Evolutionary conservation across 2,888 invertebrate species (phyloP), one percentile per base, ranked within the genome.

Genomic region (Neoitamus cyanurus): DNA sequence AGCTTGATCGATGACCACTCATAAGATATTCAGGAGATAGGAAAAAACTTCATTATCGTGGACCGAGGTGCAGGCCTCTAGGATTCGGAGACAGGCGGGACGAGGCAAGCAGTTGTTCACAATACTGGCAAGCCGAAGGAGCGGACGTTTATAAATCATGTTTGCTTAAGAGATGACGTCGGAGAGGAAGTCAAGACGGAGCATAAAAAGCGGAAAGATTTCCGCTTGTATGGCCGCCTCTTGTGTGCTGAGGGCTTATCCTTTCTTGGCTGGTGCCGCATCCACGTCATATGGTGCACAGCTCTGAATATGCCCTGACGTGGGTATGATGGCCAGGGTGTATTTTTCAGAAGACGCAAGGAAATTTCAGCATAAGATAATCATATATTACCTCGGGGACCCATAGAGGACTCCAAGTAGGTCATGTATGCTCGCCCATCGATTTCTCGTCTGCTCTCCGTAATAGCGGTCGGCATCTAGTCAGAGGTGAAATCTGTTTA

Each of bases 111-210:
- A n/a, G n/a, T 37, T 37, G 1, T 37, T 7, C 37, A 37, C 37
- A 20, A 25, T 20, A 25, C 25, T 58, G 9, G 25, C 25, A 20
- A 58, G 25, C 25, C 9, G 7, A 25, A 25, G 42, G 58, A 58
- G 9, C 25, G 58, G 58, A 58, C 58, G 34, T 34, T 31, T 34
- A 72, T 72, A 72, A 72, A 72, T 72, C 72, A 72, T 72, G 72
- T 72, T 72, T 72, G 31, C 72, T 72, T 34, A 72, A 72, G 72
- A 72, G 72, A 72, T 72, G 58, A 58, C 20, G 58, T 58, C 58
- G 2, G 25, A 20, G 58, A 58, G 58, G 25, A 58, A 58, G 72
- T 20, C 72, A 72, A 28, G 31, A 34, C n/a, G 72, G 7, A 72
- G 72, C 15, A 30, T 72, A 72, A 72, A 72, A 34, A 72, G 72